Evolutionary conservation across 2,888 invertebrate species (phyloP).

Genomic region (Xylophagus ater): DNA sequence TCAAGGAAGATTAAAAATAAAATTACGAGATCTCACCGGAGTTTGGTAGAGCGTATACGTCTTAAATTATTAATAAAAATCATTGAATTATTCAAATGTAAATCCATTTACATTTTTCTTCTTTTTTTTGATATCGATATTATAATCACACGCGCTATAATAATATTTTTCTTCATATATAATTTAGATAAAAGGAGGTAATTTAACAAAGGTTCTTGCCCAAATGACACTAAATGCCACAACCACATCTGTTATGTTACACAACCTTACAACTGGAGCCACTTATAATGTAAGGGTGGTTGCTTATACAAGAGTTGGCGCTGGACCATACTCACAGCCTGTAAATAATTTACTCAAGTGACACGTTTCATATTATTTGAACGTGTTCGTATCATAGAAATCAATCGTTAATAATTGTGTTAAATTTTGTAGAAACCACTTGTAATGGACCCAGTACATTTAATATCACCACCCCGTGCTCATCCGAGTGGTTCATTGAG

Average conservation of each 20-base stretch:
- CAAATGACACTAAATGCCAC: constrained; percentile 80
- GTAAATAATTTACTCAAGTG: constrained; percentile 39
- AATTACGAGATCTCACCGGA: too few species aligned
- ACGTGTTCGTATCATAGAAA: background rate
- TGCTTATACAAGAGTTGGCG: constrained; percentile 76
- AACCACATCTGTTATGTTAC: constrained; percentile 80
- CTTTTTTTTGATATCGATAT: too few species aligned
- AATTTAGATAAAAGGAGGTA: constrained; percentile 36
- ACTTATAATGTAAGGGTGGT: constrained; percentile 82
- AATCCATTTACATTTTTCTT: too few species aligned
- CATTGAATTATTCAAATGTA: too few species aligned
- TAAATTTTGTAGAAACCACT: constrained; percentile 30
- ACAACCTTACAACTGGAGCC: constrained; percentile 74
- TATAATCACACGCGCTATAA: too few species aligned
- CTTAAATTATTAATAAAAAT: too few species aligned
- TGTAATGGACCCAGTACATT: constrained; percentile 38
- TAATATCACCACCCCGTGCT: constrained; percentile 38
- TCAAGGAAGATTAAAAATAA: too few species aligned
- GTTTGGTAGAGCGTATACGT: too few species aligned
- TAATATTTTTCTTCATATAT: background rate
- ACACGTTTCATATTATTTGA: background rate
- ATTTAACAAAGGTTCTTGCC: constrained; percentile 51
- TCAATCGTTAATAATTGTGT: constrained; percentile 9
- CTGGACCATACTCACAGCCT: constrained; percentile 76
- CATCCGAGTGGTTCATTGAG: constrained; percentile 40